Percentiles rank a stretch among this genome's conserved stretches.
These are phyloP conservation scores for Epinephelus malabaricus DNA, from an alignment of 2,797 vertebrate species.

Conservation along the genomic window DNA sequence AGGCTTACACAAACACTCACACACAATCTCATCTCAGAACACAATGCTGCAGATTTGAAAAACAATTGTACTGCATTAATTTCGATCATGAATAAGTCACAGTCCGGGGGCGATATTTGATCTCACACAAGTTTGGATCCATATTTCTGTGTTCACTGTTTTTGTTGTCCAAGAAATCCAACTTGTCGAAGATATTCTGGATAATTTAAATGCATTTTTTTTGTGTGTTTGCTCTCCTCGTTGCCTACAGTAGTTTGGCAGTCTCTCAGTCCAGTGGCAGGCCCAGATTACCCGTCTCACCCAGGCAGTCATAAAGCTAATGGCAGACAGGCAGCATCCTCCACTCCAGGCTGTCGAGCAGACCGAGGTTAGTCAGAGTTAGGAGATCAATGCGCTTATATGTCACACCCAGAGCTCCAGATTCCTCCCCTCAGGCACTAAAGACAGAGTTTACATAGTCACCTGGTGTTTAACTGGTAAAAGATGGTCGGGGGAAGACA, in stretches of 20 bases:
- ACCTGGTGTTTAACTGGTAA: conserved; percentile 62
- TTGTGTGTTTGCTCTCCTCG: conserved; percentile 33
- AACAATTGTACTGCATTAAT: conserved; percentile 35
- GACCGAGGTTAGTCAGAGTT: conserved; percentile 70
- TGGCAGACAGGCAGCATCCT: conserved; percentile 69
- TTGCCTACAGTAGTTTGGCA: conserved; percentile 50
- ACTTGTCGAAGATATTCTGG: conserved; percentile 8
- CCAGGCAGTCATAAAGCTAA: conserved; percentile 69
- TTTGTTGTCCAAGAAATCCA: conserved; percentile 16
- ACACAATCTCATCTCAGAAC: conserved; percentile 51
- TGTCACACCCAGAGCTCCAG: conserved; percentile 70
- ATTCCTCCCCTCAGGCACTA: conserved; percentile 64
- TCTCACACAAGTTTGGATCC: conserved; percentile 38
- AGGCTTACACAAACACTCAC: conserved; percentile 63
- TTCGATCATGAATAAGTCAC: conserved; percentile 49
- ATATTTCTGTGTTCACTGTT: conserved; percentile 26
- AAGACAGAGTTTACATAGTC: conserved; percentile 71
- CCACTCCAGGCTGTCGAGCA: conserved; percentile 66
- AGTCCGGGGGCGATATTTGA: conserved; percentile 40
- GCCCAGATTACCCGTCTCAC: conserved; percentile 60
- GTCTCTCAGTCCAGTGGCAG: conserved; percentile 48
- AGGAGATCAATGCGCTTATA: conserved; percentile 75
- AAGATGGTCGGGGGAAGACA: conserved; percentile 35
- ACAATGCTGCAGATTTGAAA: conserved; percentile 48
- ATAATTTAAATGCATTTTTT: conserved; percentile 30